Conservation (phyloP, 2,797 vertebrate genomes). For the Siniperca obscura region DNA sequence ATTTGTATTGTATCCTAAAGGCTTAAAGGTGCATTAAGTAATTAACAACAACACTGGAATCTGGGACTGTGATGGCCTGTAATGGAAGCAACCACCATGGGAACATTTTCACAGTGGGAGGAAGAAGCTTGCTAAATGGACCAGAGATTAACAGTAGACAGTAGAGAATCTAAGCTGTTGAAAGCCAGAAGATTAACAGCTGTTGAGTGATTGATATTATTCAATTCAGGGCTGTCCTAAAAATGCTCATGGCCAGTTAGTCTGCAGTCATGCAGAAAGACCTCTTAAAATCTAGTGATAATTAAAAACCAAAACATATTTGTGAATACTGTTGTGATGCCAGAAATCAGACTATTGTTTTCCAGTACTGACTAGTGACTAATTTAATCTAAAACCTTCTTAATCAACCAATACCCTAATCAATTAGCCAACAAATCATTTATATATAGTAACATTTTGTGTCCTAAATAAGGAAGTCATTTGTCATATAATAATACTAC, state of each 20-base stretch:
- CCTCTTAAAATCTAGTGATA: background rate
- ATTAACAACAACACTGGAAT: slow-evolving; percentile 71
- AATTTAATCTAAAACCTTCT: background rate
- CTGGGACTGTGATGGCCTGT: slow-evolving; percentile 59
- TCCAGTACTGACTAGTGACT: background rate
- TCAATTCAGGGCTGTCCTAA: slow-evolving; percentile 41
- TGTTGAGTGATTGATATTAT: slow-evolving; percentile 62
- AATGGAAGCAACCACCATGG: slow-evolving; percentile 70
- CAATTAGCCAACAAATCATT: background rate
- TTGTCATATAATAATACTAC: slow-evolving; percentile 73
- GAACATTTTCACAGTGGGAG: slow-evolving; percentile 67
- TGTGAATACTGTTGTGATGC: background rate
- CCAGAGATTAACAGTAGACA: slow-evolving; percentile 66
- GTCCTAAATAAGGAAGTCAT: background rate
- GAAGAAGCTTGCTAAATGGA: slow-evolving; percentile 74
- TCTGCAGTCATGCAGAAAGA: slow-evolving; percentile 23
- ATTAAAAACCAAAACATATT: slow-evolving; percentile 1
- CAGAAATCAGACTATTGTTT: background rate
- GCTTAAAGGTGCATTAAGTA: slow-evolving; percentile 78
- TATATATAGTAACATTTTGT: background rate
- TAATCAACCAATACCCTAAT: background rate
- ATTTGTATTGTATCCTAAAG: slow-evolving; percentile 66
- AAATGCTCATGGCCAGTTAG: slow-evolving; percentile 27
- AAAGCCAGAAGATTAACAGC: slow-evolving; percentile 68
- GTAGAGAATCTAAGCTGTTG: slow-evolving; percentile 61